A percentile compares a stretch with the other conserved stretches of the same genome.
Conservation (phyloP, 2,888 invertebrate genomes). For the Agrotis clavis region DNA sequence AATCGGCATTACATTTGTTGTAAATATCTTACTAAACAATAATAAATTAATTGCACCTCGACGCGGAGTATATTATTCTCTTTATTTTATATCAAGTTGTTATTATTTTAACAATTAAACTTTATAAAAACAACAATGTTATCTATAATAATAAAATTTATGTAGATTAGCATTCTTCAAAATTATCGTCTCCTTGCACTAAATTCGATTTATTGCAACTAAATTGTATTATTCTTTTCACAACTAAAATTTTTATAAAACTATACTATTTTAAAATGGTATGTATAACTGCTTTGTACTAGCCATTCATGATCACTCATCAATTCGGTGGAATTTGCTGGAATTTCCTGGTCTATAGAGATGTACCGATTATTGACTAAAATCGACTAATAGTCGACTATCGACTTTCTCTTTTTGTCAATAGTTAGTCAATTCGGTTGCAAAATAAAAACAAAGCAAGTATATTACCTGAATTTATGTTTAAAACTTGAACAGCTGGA, state of each 20-base stretch:
- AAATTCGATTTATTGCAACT: slow-evolving; percentile 34
- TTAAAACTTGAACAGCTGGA: not conserved
- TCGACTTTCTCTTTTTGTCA: slow-evolving; percentile 6
- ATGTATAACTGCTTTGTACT: slow-evolving; percentile 88
- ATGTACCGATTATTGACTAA: slow-evolving; percentile 65
- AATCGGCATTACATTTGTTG: slow-evolving; percentile 62
- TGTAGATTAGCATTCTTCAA: slow-evolving; percentile 35
- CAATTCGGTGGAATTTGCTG: slow-evolving; percentile 79
- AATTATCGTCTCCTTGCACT: slow-evolving; percentile 35
- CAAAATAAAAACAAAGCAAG: slow-evolving; percentile 56
- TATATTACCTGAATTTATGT: slow-evolving; percentile 49
- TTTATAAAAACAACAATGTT: not conserved
- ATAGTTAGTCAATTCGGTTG: slow-evolving; percentile 49
- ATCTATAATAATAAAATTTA: slow-evolving; percentile 17
- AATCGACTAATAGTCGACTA: slow-evolving; percentile 46
- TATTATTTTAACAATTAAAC: not conserved
- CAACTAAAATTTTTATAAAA: slow-evolving; percentile 16
- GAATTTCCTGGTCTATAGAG: slow-evolving; percentile 81
- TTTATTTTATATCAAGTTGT: slow-evolving; percentile 6
- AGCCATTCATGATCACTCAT: slow-evolving; percentile 74
- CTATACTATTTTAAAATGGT: slow-evolving; percentile 65
- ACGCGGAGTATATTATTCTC: slow-evolving; percentile 31
- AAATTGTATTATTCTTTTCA: slow-evolving; percentile 24
- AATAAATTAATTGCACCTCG: slow-evolving; percentile 33
- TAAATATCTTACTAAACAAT: slow-evolving; percentile 53